Percentiles rank a stretch among this genome's conserved stretches.
Evolutionary conservation across 2,113 vertebrate species (phyloP).

Genomic region (Pedionomus torquatus): DNA sequence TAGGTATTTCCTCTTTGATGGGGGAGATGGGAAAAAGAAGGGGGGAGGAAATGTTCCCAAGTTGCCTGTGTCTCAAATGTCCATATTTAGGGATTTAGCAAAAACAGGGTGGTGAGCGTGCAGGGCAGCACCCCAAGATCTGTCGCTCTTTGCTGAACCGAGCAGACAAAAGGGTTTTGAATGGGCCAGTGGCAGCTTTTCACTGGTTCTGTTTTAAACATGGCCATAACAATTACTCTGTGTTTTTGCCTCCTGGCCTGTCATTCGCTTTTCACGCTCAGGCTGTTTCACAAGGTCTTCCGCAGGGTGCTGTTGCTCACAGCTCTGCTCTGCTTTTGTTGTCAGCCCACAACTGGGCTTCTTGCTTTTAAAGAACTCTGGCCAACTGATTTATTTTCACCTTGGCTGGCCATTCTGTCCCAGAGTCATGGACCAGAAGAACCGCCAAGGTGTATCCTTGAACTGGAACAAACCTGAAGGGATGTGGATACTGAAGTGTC

Average conservation of each 20-base stretch:
- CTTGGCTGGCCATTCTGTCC: neutral
- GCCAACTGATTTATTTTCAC: neutral
- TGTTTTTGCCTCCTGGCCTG: neutral
- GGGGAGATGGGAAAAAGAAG: neutral
- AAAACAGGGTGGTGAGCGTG: neutral
- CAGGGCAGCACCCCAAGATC: rapidly evolving
- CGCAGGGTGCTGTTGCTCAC: neutral
- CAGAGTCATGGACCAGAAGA: neutral
- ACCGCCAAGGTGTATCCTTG: neutral
- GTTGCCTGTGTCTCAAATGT: neutral
- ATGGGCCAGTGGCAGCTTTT: neutral
- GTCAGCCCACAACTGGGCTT: neutral
- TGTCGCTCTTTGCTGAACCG: neutral
- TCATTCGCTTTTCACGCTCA: neutral
- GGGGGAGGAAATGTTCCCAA: neutral
- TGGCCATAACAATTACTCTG: neutral
- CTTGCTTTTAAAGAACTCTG: neutral
- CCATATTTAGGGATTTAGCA: rapidly evolving
- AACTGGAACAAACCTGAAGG: constrained; percentile 20
- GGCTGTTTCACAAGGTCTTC: neutral
- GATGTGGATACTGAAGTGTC: neutral
- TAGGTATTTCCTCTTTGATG: neutral
- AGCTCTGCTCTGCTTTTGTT: neutral
- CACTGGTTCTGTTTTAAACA: neutral
- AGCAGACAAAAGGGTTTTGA: neutral